These are phyloP conservation scores for Drosophila repletoides DNA, from an alignment of 1,140 invertebrate species.

Conservation along the genomic window DNA sequence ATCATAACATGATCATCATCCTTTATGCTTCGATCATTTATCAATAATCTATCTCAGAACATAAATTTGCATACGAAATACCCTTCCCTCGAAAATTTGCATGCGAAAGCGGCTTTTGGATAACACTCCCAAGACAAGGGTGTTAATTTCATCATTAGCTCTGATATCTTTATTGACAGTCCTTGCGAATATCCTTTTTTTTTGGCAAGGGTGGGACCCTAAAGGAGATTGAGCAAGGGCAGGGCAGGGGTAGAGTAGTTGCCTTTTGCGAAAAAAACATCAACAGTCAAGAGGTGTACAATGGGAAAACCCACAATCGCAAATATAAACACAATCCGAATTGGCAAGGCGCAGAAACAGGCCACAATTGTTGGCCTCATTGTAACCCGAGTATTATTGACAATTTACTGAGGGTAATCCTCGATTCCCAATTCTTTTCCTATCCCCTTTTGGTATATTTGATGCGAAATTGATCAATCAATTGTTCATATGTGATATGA, in stretches of 20 bases:
- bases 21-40: constrained; percentile 40
- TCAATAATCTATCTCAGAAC: constrained; percentile 38
- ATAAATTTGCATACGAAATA: constrained; percentile 41
- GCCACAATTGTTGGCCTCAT: constrained; percentile 9
- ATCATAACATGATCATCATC: constrained; percentile 1
- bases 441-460: too few relatives aligned
- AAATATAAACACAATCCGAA: constrained; percentile 66
- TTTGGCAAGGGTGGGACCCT: too few relatives aligned
- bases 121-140: constrained; percentile 27
- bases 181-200: constrained; percentile 34
- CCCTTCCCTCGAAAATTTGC: constrained; percentile 42
- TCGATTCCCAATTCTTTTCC: background rate
- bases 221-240: constrained; percentile 31
- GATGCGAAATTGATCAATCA: constrained; percentile 22
- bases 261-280: constrained; percentile 23
- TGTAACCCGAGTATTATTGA: background rate
- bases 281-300: constrained; percentile 59
- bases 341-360: constrained; percentile 14
- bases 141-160: constrained; percentile 68
- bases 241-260: background rate
- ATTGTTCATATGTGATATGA: constrained; percentile 34
- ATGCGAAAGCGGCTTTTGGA: constrained; percentile 16
- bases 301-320: constrained; percentile 56
- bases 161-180: constrained; percentile 46
- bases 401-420: constrained; percentile 1